Conservation (phyloP, 2,113 vertebrate genomes). For the Eulemur macaco region DNA sequence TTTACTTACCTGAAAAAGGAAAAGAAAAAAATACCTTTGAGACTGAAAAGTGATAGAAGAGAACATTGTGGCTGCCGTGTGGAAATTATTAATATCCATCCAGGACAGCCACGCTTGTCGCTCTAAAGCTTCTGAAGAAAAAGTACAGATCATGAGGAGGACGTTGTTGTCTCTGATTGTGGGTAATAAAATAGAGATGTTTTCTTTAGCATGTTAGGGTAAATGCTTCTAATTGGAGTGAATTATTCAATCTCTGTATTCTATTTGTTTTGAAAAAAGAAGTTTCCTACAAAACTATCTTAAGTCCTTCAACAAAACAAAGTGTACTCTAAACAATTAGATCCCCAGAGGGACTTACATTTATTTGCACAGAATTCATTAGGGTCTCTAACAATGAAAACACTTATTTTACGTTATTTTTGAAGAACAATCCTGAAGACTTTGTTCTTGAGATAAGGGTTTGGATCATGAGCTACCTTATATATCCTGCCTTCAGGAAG, state of each 20-base stretch:
- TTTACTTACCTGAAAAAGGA: constrained; percentile 14
- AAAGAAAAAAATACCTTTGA: constrained; percentile 24
- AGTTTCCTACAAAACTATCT: neutral
- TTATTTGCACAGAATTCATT: neutral
- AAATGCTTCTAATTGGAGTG: neutral
- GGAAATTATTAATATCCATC: neutral
- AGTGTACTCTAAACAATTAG: neutral
- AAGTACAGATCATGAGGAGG: neutral
- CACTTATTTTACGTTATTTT: neutral
- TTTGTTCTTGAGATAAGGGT: neutral
- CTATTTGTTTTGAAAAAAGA: neutral
- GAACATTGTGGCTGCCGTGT: neutral
- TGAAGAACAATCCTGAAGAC: neutral
- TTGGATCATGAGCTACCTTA: neutral
- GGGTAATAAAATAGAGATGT: neutral
- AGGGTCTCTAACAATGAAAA: neutral
- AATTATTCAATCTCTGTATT: constrained; percentile 7
- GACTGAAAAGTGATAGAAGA: neutral
- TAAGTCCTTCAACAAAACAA: neutral
- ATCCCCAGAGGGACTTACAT: neutral
- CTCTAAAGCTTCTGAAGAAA: neutral
- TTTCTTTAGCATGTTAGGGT: neutral
- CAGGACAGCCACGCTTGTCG: neutral
- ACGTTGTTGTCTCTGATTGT: neutral
- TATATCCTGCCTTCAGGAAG: neutral